Percentiles rank a stretch among this genome's conserved stretches.
phyloP scores from a whole-genome alignment of 1,140 invertebrate genomes.

The Stenopsyche tienmushanensis region DNA sequence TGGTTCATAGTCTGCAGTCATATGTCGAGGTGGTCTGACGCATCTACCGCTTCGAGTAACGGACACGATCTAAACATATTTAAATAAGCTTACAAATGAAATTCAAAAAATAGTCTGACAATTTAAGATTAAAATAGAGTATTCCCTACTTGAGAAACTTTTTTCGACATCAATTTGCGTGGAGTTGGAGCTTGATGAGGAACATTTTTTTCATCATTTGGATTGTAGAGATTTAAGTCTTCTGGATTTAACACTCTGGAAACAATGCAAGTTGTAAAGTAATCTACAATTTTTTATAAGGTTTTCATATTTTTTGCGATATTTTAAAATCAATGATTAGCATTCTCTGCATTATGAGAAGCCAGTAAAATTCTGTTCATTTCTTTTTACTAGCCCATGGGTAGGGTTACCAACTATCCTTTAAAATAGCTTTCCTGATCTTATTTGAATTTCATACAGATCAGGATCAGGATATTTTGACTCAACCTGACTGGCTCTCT shows the following conservation, averaged over 20 bases:
- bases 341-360: too few relatives aligned
- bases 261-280: too few relatives aligned
- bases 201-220: slow-evolving; percentile 9
- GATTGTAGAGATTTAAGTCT: slow-evolving; percentile 36
- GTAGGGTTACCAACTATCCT: too few relatives aligned
- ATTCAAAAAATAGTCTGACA: not conserved
- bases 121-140: not conserved
- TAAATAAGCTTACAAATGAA: not conserved
- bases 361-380: too few relatives aligned
- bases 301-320: too few relatives aligned
- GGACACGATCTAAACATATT: slow-evolving; percentile 3
- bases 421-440: too few relatives aligned
- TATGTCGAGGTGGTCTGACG: slow-evolving; percentile 11
- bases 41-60: slow-evolving; percentile 5
- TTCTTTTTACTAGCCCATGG: too few relatives aligned
- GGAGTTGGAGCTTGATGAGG: not conserved
- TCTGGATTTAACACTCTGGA: slow-evolving; percentile 39
- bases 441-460: too few relatives aligned
- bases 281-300: too few relatives aligned
- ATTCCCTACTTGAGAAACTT: not conserved
- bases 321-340: too few relatives aligned
- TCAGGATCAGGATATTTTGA: too few relatives aligned
- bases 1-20: not conserved
- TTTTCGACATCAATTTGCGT: slow-evolving; percentile 26
- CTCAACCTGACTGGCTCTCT: too few relatives aligned